Evolutionary conservation across 1,140 invertebrate genomes (phyloP).

Genomic region (Homalodisca vitripennis): DNA sequence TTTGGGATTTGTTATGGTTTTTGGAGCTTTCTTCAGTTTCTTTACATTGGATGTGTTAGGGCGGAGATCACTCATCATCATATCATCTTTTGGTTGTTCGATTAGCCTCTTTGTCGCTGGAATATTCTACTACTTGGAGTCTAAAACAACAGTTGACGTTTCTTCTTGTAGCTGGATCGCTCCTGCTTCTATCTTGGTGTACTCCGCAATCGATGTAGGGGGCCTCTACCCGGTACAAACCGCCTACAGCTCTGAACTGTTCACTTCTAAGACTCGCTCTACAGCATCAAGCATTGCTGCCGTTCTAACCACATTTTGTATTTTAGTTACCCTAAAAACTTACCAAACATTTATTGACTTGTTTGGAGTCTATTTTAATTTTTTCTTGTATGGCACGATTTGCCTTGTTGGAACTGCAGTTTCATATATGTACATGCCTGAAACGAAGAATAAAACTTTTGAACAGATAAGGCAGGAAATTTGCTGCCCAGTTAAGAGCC

Average conservation of each 20-base stretch:
- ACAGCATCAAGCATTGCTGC: conserved; percentile 68
- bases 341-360: conserved; percentile 56
- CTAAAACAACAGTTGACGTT: conserved; percentile 52
- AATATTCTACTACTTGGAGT: conserved; percentile 61
- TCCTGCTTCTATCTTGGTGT: conserved; percentile 63
- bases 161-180: conserved; percentile 57
- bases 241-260: conserved; percentile 70
- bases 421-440: conserved; percentile 64
- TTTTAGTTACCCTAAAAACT: conserved; percentile 71
- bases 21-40: conserved; percentile 60
- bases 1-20: conserved; percentile 63
- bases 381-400: conserved; percentile 72
- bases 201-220: conserved; percentile 66
- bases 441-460: conserved; percentile 80
- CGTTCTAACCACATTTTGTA: conserved; percentile 65
- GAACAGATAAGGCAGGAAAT: conserved; percentile 33
- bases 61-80: conserved; percentile 62
- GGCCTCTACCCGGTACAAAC: conserved; percentile 70
- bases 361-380: conserved; percentile 56
- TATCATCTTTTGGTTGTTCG: neutral
- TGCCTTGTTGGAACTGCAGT: conserved; percentile 62
- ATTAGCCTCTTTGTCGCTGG: conserved; percentile 48
- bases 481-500: no score
- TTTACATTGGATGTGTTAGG: conserved; percentile 69
- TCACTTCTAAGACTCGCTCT: conserved; percentile 66